Evolutionary conservation across 2,113 vertebrate genomes (phyloP).

Genomic region (Herpailurus yagouaroundi): DNA sequence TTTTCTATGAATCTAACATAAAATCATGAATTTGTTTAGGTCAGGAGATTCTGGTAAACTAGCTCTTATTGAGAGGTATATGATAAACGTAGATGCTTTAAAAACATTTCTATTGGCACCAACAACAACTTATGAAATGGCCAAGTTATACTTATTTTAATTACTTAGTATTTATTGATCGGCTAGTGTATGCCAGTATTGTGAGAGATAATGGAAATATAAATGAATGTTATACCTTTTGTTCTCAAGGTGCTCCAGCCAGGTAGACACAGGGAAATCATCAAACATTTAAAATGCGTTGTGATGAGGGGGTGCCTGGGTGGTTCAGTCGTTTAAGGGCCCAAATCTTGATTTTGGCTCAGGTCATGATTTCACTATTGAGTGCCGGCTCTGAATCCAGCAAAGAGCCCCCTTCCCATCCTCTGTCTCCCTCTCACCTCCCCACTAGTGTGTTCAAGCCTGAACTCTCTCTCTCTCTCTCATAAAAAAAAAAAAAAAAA

Average conservation of each 20-base stretch:
- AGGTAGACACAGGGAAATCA: background rate
- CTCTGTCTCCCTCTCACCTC: too few relatives aligned
- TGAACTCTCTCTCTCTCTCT: too few relatives aligned
- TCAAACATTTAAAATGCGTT: background rate
- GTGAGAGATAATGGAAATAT: background rate
- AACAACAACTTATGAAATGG: background rate
- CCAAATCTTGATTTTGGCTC: too few relatives aligned
- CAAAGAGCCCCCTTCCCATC: too few relatives aligned
- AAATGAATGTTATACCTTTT: background rate
- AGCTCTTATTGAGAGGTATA: background rate
- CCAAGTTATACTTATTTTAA: background rate
- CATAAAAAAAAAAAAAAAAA: background rate
- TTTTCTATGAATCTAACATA: background rate
- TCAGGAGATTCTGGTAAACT: background rate
- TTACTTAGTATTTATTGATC: background rate
- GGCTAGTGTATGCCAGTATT: background rate
- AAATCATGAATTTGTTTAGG: background rate
- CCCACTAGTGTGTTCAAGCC: too few relatives aligned
- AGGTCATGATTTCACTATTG: too few relatives aligned
- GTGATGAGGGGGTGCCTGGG: background rate
- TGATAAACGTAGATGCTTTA: background rate
- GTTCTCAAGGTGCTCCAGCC: background rate
- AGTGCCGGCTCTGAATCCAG: too few relatives aligned
- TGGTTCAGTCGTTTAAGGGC: too few relatives aligned
- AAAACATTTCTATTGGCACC: background rate